Conservation (phyloP, 2,113 vertebrate genomes). For the Cygnus buccinator region DNA sequence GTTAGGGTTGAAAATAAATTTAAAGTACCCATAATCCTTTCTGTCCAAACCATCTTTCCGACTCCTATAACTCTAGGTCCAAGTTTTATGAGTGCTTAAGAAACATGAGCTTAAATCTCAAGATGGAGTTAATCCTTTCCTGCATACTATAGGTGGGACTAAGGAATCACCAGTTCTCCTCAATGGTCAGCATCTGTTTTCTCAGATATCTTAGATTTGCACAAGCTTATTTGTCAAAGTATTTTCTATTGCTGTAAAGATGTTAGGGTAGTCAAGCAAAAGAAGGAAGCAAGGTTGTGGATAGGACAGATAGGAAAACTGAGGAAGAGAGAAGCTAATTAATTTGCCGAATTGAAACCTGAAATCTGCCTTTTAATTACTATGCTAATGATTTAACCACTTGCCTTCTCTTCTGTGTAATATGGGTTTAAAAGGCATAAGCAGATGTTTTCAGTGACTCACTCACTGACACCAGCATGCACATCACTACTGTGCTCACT, state of each 20-base stretch:
- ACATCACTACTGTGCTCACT: rapidly evolving
- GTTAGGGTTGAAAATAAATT: not conserved
- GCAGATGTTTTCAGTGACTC: not conserved
- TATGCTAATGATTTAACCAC: not conserved
- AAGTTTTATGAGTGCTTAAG: not conserved
- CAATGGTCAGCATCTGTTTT: not conserved
- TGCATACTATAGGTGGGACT: not conserved
- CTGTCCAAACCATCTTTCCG: not conserved
- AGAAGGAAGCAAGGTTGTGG: not conserved
- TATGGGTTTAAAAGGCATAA: not conserved
- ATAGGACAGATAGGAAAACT: not conserved
- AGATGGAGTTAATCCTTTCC: not conserved
- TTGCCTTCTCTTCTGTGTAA: not conserved
- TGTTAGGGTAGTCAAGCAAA: not conserved
- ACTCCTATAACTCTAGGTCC: not conserved
- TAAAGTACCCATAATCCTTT: not conserved
- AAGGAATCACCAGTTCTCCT: not conserved
- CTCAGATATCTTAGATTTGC: not conserved
- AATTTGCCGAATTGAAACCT: not conserved
- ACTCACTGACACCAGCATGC: not conserved
- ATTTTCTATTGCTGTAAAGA: not conserved
- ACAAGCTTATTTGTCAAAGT: not conserved
- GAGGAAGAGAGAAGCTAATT: not conserved
- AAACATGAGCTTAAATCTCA: not conserved
- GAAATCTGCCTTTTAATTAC: not conserved